Conservation (phyloP, 2,113 vertebrate genomes). For the Propithecus coquereli region DNA sequence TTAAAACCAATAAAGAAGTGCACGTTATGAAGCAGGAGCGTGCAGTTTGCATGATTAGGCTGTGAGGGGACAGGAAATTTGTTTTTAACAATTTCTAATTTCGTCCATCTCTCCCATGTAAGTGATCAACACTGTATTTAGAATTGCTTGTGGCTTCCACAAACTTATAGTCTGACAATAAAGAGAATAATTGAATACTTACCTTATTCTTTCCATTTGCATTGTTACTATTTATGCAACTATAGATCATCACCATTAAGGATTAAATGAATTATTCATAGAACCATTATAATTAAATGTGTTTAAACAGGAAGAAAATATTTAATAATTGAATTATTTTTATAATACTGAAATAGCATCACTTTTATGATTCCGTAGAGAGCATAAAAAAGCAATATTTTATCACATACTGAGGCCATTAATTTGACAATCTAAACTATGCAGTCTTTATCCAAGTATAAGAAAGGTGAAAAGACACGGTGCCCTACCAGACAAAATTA, state of each 20-base stretch:
- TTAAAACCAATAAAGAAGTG: background rate
- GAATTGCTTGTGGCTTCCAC: background rate
- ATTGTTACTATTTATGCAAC: background rate
- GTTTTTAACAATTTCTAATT: slow-evolving; percentile 8
- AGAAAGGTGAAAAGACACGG: background rate
- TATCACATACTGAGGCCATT: background rate
- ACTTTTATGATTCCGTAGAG: background rate
- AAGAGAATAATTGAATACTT: background rate
- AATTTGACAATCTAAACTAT: background rate
- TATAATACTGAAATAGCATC: background rate
- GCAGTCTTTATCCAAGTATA: background rate
- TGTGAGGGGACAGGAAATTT: background rate
- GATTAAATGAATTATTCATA: slow-evolving; percentile 44
- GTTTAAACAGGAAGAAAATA: background rate
- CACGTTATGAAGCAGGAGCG: background rate
- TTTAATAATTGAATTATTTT: slow-evolving; percentile 6
- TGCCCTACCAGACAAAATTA: background rate
- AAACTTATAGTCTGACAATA: background rate
- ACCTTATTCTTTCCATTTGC: background rate
- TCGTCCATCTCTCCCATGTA: background rate
- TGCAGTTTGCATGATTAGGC: background rate
- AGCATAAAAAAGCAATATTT: background rate
- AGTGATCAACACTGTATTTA: background rate
- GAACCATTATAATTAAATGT: background rate
- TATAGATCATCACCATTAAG: background rate